Percentiles rank a stretch among this genome's conserved stretches.
Conservation (phyloP, 2,888 invertebrate species). For the Drosophila ustulata region DNA sequence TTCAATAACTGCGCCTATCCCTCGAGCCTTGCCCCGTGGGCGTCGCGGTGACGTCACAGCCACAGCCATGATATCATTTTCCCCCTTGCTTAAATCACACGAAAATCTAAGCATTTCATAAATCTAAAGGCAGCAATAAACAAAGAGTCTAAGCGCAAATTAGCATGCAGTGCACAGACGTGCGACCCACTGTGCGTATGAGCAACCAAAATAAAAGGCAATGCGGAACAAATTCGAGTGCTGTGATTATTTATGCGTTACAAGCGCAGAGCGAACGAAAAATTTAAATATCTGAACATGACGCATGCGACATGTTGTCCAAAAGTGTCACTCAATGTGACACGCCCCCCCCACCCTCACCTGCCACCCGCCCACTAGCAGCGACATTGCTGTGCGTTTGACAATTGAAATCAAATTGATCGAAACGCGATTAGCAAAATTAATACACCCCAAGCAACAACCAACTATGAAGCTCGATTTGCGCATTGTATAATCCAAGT, state of each 20-base stretch:
- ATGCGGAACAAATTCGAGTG: constrained; percentile 66
- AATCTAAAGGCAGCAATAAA: constrained; percentile 38
- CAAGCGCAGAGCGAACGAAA: constrained; percentile 58
- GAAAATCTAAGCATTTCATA: constrained; percentile 47
- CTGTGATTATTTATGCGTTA: constrained; percentile 73
- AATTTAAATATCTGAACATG: constrained; percentile 70
- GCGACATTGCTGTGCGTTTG: constrained; percentile 56
- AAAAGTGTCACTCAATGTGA: constrained; percentile 67
- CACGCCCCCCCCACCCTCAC: constrained; percentile 33
- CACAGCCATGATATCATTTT: constrained; percentile 52
- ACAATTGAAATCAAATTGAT: constrained; percentile 75
- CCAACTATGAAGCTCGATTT: constrained; percentile 42
- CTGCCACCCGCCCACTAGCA: background rate
- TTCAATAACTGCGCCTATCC: constrained; percentile 40
- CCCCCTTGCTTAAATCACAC: constrained; percentile 30
- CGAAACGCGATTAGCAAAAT: constrained; percentile 73
- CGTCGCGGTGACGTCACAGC: constrained; percentile 51
- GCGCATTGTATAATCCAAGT: constrained; percentile 66
- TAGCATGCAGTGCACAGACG: constrained; percentile 66
- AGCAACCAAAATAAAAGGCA: constrained; percentile 53
- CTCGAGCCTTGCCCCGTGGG: constrained; percentile 31
- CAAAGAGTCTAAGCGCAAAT: constrained; percentile 34
- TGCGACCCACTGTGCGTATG: constrained; percentile 73
- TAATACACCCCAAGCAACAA: constrained; percentile 44
- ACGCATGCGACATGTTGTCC: constrained; percentile 74